Conservation (phyloP, 2,113 vertebrate species). For the Scomber japonicus region DNA sequence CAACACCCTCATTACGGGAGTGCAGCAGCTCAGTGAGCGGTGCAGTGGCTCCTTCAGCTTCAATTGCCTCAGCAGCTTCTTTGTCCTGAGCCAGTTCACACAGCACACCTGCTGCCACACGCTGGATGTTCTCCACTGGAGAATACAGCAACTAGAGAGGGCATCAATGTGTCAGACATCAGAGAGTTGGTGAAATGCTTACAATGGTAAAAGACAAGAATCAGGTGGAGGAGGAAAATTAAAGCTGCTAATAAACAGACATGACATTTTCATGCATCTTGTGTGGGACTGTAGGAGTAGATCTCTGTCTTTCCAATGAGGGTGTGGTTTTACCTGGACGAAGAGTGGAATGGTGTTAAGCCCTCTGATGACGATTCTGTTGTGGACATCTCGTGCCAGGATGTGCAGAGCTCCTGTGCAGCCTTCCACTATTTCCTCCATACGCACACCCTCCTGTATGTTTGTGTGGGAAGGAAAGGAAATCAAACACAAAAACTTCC, state of each 20-base stretch:
- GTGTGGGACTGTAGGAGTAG: background rate
- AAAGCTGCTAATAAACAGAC: background rate
- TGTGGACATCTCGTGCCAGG: constrained; percentile 97
- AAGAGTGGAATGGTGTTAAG: constrained; percentile 99
- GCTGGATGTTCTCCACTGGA: constrained; percentile 98
- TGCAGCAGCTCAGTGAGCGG: constrained; percentile 97
- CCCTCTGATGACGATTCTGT: constrained; percentile 97
- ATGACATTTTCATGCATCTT: background rate
- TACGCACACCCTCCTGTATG: constrained; percentile 94
- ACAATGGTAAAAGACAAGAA: background rate
- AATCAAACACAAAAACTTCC: background rate
- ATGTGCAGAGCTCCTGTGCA: constrained; percentile 98
- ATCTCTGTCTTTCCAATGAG: background rate
- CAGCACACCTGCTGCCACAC: constrained; percentile 97
- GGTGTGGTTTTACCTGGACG: constrained; percentile 89
- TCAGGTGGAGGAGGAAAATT: background rate
- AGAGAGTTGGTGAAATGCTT: background rate
- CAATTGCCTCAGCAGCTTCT: constrained; percentile 97
- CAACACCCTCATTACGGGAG: constrained; percentile 98
- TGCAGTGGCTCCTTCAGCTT: constrained; percentile 97
- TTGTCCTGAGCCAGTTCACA: constrained; percentile 99
- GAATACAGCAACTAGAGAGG: constrained; percentile 93
- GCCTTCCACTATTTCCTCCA: constrained; percentile 99
- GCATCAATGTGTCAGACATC: constrained; percentile 1
- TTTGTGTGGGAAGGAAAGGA: background rate